These are phyloP conservation scores for Apostichopus californicus DNA, from an alignment of 35 echinoderm and acorn worm genomes.

Conservation along the genomic window DNA sequence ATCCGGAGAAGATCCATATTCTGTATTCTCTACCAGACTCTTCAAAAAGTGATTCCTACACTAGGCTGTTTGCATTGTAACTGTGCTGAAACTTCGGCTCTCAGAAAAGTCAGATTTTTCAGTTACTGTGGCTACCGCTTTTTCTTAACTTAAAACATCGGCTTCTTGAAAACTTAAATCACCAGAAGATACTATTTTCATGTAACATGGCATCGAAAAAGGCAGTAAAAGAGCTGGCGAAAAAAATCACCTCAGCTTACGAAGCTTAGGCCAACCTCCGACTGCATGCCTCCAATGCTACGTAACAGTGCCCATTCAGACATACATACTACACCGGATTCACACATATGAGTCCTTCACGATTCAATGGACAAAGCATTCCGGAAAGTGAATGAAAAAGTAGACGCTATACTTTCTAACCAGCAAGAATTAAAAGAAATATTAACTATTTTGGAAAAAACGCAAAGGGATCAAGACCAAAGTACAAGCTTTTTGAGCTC, in stretches of 20 bases:
- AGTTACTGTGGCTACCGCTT: neutral
- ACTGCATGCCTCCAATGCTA: neutral
- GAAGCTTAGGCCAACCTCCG: neutral
- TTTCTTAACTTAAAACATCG: neutral
- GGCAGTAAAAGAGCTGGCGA: neutral
- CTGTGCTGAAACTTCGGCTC: neutral
- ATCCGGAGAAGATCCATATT: no score
- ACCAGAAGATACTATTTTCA: neutral
- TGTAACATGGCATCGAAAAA: conserved; percentile 10
- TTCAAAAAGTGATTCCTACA: no score
- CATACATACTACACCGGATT: neutral
- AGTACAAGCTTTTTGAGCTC: neutral
- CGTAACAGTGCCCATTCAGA: no score
- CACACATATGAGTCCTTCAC: neutral
- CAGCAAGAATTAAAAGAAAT: neutral
- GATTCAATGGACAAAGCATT: neutral
- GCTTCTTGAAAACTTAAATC: neutral
- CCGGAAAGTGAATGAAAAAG: neutral
- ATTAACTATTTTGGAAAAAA: neutral
- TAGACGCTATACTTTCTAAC: no score
- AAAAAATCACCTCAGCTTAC: neutral
- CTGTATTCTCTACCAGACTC: no score
- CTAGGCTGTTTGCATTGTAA: no score
- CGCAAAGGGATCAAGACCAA: neutral
- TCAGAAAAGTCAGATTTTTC: neutral